Evolutionary conservation across 1,140 invertebrate species (phyloP).

Genomic region (Aleiodes sp.): DNA sequence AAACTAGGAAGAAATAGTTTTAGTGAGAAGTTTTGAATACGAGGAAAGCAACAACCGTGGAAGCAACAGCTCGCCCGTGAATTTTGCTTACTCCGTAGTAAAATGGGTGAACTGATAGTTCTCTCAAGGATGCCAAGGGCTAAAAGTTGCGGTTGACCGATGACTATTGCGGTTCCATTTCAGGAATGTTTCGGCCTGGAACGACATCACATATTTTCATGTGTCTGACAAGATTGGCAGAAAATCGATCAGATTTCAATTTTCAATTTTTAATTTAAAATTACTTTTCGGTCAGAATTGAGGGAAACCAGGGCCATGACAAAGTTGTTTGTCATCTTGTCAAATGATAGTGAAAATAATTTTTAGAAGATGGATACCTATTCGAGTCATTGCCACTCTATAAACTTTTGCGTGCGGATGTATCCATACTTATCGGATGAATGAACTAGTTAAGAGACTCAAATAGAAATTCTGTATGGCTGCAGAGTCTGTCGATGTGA

Average conservation of each 20-base stretch:
- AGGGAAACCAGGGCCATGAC: too few species aligned
- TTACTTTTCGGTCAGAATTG: too few species aligned
- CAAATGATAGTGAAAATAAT: too few species aligned
- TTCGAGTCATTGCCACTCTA: neutral
- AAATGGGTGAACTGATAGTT: neutral
- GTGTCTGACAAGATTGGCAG: neutral
- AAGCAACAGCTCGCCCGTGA: conserved; percentile 9
- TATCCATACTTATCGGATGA: neutral
- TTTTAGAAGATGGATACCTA: too few species aligned
- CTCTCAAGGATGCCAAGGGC: neutral
- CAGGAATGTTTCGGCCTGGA: neutral
- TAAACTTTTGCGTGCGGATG: neutral
- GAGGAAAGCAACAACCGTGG: neutral
- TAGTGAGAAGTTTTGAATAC: neutral
- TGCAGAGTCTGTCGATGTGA: neutral
- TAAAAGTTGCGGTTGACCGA: neutral
- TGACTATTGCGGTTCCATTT: neutral
- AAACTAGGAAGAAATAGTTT: neutral
- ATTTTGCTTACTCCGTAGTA: too few species aligned
- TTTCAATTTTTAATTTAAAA: too few species aligned
- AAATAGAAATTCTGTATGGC: neutral
- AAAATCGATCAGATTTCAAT: too few species aligned
- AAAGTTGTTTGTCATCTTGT: too few species aligned
- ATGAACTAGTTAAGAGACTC: neutral
- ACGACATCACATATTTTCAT: neutral